phyloP scores from a whole-genome alignment of 1,140 invertebrate species.

The Paraescarpia echinospica region DNA sequence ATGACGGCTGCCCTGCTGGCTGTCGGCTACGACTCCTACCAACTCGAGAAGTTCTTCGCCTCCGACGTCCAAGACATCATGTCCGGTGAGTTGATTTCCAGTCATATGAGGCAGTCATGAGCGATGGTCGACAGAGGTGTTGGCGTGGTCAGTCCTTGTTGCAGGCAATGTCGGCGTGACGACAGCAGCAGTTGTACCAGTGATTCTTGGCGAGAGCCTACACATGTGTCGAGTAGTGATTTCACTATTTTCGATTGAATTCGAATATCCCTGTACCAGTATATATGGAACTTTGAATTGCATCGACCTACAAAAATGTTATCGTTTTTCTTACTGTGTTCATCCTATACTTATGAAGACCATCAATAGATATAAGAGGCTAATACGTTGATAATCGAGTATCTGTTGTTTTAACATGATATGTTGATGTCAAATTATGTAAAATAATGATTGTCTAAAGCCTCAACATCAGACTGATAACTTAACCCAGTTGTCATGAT shows the following conservation, averaged over 20 bases:
- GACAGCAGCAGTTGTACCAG: neutral
- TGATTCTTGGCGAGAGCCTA: neutral
- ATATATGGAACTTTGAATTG: too few relatives aligned
- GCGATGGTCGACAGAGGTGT: neutral
- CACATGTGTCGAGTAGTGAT: too few relatives aligned
- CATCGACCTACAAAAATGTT: too few relatives aligned
- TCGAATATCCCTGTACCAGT: too few relatives aligned
- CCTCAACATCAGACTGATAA: neutral
- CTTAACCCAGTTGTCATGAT: neutral
- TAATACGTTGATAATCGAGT: too few relatives aligned
- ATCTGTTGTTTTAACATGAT: neutral
- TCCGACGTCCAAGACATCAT: conserved; percentile 46
- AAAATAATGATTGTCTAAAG: neutral
- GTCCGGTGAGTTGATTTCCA: conserved; percentile 38
- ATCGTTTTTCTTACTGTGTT: too few relatives aligned
- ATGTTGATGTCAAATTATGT: neutral
- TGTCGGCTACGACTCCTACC: conserved; percentile 47
- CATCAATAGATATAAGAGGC: too few relatives aligned
- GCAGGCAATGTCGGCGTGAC: neutral
- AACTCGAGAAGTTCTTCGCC: conserved; percentile 40
- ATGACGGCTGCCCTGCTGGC: conserved; percentile 50
- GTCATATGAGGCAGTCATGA: neutral
- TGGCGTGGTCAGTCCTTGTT: neutral
- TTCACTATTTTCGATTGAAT: too few relatives aligned
- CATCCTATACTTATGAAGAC: too few relatives aligned